Evolutionary conservation across 2,888 invertebrate genomes (phyloP).

Genomic region (Creontiades dilutus): DNA sequence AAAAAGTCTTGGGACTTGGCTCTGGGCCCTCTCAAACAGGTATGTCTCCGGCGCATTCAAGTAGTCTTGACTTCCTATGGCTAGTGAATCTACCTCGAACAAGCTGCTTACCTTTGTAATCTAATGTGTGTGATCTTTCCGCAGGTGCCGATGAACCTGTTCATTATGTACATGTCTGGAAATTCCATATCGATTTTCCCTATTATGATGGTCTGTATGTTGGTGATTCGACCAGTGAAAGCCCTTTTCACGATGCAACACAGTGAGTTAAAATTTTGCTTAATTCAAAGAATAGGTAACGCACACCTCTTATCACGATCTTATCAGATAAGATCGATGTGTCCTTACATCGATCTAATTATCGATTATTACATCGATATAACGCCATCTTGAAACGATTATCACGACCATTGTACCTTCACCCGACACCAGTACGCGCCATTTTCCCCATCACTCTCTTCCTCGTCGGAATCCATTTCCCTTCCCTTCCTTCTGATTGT

Average conservation of each 20-base stretch:
- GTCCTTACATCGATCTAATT: too few species aligned
- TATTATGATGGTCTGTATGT: constrained; percentile 99
- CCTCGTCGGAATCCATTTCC: too few species aligned
- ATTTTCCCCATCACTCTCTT: too few species aligned
- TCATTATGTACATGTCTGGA: constrained; percentile 99
- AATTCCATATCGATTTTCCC: constrained; percentile 99
- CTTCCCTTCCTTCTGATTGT: too few species aligned
- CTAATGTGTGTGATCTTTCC: constrained; percentile 69
- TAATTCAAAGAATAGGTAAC: too few species aligned
- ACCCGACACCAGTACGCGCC: too few species aligned
- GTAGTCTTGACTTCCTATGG: neutral
- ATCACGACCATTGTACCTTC: too few species aligned
- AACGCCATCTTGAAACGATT: too few species aligned
- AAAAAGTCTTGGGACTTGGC: constrained; percentile 99
- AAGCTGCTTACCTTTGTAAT: neutral
- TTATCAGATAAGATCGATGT: too few species aligned
- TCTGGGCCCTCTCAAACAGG: constrained; percentile 95
- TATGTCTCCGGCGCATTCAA: constrained; percentile 77
- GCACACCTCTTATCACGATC: too few species aligned
- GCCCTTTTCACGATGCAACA: constrained; percentile 91
- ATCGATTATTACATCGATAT: too few species aligned
- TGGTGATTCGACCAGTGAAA: constrained; percentile 96
- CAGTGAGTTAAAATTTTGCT: constrained; percentile 76
- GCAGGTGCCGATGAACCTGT: constrained; percentile 95
- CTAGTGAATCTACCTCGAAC: neutral